Conservation (phyloP, 2,797 vertebrate genomes). For the Sciaenops ocellatus region DNA sequence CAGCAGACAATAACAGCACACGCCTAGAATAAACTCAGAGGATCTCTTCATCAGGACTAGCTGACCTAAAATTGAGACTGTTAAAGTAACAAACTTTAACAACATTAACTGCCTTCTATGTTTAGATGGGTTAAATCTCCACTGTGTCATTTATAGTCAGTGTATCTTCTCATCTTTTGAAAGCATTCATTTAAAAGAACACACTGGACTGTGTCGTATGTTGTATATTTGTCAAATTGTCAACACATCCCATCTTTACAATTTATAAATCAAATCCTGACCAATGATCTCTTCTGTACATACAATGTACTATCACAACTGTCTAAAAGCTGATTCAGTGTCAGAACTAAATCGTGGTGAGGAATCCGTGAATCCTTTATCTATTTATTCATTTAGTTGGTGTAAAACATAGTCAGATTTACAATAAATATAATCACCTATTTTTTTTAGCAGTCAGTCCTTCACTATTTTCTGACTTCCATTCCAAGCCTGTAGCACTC, state of each 20-base stretch:
- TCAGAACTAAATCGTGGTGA: neutral
- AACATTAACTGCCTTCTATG: neutral
- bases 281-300: neutral
- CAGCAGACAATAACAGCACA: constrained; percentile 9
- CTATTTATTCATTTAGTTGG: neutral
- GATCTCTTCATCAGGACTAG: constrained; percentile 15
- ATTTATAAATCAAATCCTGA: no score
- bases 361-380: neutral
- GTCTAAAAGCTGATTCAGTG: neutral
- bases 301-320: neutral
- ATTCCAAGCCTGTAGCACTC: neutral
- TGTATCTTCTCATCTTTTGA: no score
- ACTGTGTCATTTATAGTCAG: neutral
- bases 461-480: neutral
- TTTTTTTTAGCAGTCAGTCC: neutral
- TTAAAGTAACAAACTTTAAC: neutral
- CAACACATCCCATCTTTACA: neutral
- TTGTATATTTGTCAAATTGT: neutral
- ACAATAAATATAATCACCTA: no score
- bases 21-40: neutral
- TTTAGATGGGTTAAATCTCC: neutral
- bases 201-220: neutral
- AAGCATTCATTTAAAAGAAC: neutral
- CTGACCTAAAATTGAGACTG: neutral
- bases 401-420: neutral